Percentiles rank a stretch among this genome's conserved stretches.
Conservation (phyloP, 2,113 vertebrate species). For the Benitochromis conjunctus region DNA sequence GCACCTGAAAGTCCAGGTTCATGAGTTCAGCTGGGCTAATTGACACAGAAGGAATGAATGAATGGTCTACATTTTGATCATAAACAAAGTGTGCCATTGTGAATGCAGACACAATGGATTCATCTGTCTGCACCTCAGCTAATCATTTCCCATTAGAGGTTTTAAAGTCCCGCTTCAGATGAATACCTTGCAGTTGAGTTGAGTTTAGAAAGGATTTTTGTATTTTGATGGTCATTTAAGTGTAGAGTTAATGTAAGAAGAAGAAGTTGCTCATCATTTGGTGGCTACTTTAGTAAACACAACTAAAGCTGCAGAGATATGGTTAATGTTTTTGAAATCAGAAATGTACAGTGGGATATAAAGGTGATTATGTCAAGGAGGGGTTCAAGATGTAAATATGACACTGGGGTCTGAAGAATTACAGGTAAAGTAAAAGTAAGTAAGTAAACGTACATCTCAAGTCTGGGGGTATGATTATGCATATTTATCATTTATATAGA, state of each 20-base stretch:
- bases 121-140: slow-evolving; percentile 41
- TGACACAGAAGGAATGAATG: slow-evolving; percentile 31
- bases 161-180: slow-evolving; percentile 32
- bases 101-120: slow-evolving; percentile 38
- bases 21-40: slow-evolving; percentile 33
- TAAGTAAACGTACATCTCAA: neutral
- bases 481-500: neutral
- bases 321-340: neutral
- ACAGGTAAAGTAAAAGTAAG: neutral
- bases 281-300: neutral
- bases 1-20: slow-evolving; percentile 42
- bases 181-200: slow-evolving; percentile 12
- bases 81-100: slow-evolving; percentile 62
- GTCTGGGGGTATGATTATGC: neutral
- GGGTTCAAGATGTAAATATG: neutral
- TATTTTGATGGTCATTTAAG: neutral
- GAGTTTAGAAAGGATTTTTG: neutral
- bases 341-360: neutral
- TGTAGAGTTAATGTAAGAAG: neutral
- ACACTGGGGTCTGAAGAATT: neutral
- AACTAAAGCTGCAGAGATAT: neutral
- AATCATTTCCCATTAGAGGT: slow-evolving; percentile 49
- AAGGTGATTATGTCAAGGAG: neutral
- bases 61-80: slow-evolving; percentile 50
- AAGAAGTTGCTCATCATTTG: neutral